phyloP scores from a whole-genome alignment of 2,797 vertebrate species.

The Chiloscyllium punctatum region DNA sequence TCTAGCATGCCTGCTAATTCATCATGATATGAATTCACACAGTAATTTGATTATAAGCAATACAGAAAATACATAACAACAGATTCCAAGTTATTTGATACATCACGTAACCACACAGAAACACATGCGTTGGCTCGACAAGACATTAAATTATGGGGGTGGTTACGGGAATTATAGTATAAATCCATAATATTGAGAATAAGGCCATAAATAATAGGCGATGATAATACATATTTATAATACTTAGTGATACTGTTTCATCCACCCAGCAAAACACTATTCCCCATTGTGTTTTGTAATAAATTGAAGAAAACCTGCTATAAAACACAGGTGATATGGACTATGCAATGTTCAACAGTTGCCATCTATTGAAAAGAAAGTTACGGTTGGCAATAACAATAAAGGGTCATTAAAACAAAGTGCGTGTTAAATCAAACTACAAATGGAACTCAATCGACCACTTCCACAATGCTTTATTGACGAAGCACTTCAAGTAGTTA shows the following conservation, averaged over 20 bases:
- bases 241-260: constrained; percentile 55
- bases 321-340: constrained; percentile 46
- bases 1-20: neutral
- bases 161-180: neutral
- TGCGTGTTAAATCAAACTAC: constrained; percentile 55
- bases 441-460: constrained; percentile 55
- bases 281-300: constrained; percentile 57
- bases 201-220: neutral
- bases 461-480: constrained; percentile 63
- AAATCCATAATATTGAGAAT: too few species aligned
- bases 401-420: constrained; percentile 55
- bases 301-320: constrained; percentile 53
- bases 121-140: neutral
- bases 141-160: neutral
- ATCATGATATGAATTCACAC: neutral
- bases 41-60: constrained; percentile 13
- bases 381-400: constrained; percentile 47
- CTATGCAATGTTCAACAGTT: constrained; percentile 52
- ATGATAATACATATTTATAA: constrained; percentile 52
- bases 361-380: constrained; percentile 51
- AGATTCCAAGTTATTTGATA: constrained; percentile 22
- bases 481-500: constrained; percentile 57
- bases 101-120: neutral
- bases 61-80: neutral
- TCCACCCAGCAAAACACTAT: constrained; percentile 47